Percentiles rank a stretch among this genome's conserved stretches.
Evolutionary conservation across 1,140 invertebrate species (phyloP).

Genomic region (Psix sp.): DNA sequence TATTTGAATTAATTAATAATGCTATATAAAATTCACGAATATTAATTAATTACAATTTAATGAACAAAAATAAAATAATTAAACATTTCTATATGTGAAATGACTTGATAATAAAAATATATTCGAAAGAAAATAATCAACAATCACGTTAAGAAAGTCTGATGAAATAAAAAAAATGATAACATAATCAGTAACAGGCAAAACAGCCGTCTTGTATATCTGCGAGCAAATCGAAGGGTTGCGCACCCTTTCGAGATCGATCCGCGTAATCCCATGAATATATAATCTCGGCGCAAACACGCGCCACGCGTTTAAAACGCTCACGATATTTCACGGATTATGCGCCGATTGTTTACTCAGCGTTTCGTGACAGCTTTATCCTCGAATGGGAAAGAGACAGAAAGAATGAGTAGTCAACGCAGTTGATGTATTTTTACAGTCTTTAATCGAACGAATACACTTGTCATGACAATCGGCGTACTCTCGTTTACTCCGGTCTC

Average conservation of each 20-base stretch:
- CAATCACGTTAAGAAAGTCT: too few relatives aligned
- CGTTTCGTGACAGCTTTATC: not conserved
- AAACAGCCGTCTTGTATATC: slow-evolving; percentile 33
- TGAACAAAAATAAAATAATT: too few relatives aligned
- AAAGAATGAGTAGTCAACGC: slow-evolving; percentile 47
- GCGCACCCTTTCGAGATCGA: slow-evolving; percentile 61
- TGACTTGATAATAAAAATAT: too few relatives aligned
- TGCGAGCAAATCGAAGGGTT: slow-evolving; percentile 66
- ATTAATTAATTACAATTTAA: too few relatives aligned
- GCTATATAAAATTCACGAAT: too few relatives aligned
- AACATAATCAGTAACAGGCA: slow-evolving; percentile 12
- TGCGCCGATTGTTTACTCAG: slow-evolving; percentile 15
- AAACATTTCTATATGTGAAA: too few relatives aligned
- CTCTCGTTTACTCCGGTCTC: not conserved
- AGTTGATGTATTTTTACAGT: slow-evolving; percentile 40
- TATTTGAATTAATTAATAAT: too few relatives aligned
- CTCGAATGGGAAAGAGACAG: slow-evolving; percentile 1
- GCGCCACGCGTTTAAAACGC: slow-evolving; percentile 72
- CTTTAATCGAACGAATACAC: slow-evolving; percentile 23
- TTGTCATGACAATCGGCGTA: slow-evolving; percentile 16
- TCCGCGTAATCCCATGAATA: slow-evolving; percentile 73
- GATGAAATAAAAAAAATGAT: slow-evolving; percentile 15
- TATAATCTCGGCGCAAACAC: slow-evolving; percentile 74
- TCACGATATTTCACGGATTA: slow-evolving; percentile 77
- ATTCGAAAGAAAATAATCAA: too few relatives aligned